Evolutionary conservation across 1,140 invertebrate genomes (phyloP), one percentile per base, ranked within the genome.

Genomic region (Pararge aegeria): DNA sequence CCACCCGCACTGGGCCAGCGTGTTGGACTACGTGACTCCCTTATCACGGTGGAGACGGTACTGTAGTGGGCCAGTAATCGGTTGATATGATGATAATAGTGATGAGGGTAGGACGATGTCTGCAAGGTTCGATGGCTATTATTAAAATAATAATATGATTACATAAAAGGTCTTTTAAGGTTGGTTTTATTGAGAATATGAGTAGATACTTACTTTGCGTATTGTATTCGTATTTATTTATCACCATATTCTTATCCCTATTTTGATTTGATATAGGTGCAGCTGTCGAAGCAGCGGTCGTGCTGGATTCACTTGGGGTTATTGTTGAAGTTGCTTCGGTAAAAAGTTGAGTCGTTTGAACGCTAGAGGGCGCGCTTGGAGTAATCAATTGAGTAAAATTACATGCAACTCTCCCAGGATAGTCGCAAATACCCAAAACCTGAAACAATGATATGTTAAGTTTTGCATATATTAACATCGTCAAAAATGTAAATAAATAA

Each of bases 341-440:
- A n/a, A 40, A 55, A 1, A 44, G 18, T 48, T 30, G 51, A 16
- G 16, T 24, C 5, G 37, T 56, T 20, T 54, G 58, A 10, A 34
- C 18, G 4, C 13, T 52, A n/a, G 75, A 34, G 0, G 61, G n/a
- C 18, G 29, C n/a, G 12, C 40, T 40, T 3, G 34, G 12, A 46
- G 34, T 13, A 42, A 18, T 40, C 44, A 58, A 3, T 46, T 49
- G 34, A 2, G 70, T 73, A 0, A 77, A 80, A 0, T 83, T 86
- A 66, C 93, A 94, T 61, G 92, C 86, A 0, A 93, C 93, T 20
- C 89, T 89, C 52, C 89, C 80, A 0, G 83, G 78, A 58, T 92
- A 94, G 62, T 94, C 93, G 60, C 93, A 94, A 1, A 94, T 90
- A 18, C 91, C 90, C 0, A 92, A 66, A 55, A 81, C 70, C 93